These are phyloP conservation scores for Pygoscelis adeliae DNA, from an alignment of 2,113 vertebrate species.

Conservation along the genomic window DNA sequence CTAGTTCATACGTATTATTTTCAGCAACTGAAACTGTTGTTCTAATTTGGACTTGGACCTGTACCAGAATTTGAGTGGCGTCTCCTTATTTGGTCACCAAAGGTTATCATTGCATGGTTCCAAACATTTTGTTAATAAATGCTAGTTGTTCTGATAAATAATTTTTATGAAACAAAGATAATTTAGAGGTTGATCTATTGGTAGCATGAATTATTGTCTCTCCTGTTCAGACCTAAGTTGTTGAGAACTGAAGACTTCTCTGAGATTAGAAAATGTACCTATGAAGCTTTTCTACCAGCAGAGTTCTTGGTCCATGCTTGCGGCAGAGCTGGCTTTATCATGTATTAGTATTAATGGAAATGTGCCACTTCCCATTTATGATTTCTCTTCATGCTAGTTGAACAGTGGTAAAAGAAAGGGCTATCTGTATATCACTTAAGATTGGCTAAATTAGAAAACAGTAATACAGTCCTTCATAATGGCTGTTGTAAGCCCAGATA, in stretches of 20 bases:
- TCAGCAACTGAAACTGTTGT: not conserved
- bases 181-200: not conserved
- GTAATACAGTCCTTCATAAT: not conserved
- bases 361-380: not conserved
- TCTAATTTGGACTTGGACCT: not conserved
- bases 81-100: not conserved
- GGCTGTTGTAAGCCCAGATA: not conserved
- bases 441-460: not conserved
- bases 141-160: not conserved
- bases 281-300: not conserved
- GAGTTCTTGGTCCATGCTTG: not conserved
- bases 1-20: not conserved
- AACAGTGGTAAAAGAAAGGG: not conserved
- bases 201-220: not conserved
- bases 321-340: not conserved
- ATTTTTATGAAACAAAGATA: not conserved
- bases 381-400: not conserved
- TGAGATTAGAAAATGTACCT: not conserved
- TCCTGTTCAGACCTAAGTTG: not conserved
- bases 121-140: not conserved
- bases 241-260: not conserved
- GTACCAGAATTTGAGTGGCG: not conserved
- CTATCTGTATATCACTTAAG: not conserved
- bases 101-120: not conserved
- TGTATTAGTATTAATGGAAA: not conserved